These are phyloP conservation scores for Pegea sp. DNA, from an alignment of 23 tunicate genomes.

Conservation along the genomic window DNA sequence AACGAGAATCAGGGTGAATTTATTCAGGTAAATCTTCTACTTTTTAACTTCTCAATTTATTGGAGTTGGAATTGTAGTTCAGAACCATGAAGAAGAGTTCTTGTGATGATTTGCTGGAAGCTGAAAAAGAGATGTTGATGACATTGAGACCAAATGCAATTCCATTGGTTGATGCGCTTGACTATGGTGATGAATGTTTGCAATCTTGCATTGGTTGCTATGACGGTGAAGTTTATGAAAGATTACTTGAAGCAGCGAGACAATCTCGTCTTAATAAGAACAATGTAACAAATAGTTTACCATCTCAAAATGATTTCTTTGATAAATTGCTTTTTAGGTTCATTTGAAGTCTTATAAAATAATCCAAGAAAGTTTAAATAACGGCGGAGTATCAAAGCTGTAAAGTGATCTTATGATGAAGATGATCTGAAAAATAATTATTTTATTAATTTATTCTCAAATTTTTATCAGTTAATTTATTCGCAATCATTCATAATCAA, in stretches of 20 bases:
- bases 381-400: too few relatives aligned
- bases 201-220: slow-evolving; percentile 68
- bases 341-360: too few relatives aligned
- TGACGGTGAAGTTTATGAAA: slow-evolving; percentile 81
- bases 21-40: slow-evolving; percentile 27
- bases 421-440: too few relatives aligned
- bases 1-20: slow-evolving; percentile 33
- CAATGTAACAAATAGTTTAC: slow-evolving; percentile 20
- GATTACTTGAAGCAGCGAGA: slow-evolving; percentile 65
- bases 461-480: too few relatives aligned
- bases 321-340: too few relatives aligned
- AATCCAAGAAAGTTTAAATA: too few relatives aligned
- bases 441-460: too few relatives aligned
- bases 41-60: neutral
- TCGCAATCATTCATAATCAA: too few relatives aligned
- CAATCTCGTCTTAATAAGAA: slow-evolving; percentile 33
- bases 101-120: slow-evolving; percentile 13
- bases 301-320: too few relatives aligned
- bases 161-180: slow-evolving; percentile 79
- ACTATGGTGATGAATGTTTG: slow-evolving; percentile 38
- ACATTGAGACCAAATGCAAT: slow-evolving; percentile 46
- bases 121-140: slow-evolving; percentile 27
- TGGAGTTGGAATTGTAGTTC: neutral
- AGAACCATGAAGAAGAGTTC: neutral
- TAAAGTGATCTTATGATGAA: too few relatives aligned